A percentile compares a stretch with the other conserved stretches of the same genome.
These are phyloP conservation scores for rabbit (Oryctolagus cuniculus) DNA, from an alignment of 2,113 vertebrate species.

Conservation along the genomic window mOryCun1.1 NC_091433.1:35153501-35154000, in stretches of 20 bases:
- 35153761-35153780: neutral
- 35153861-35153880: neutral
- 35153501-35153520: neutral
- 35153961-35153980: neutral
- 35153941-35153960: neutral
- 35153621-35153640: constrained; percentile 30
- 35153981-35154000: neutral
- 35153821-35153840: neutral
- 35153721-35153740: neutral
- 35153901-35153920: neutral
- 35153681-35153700: neutral
- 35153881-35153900: neutral
- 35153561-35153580: neutral
- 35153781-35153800: constrained; percentile 12
- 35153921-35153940: neutral
- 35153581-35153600: constrained; percentile 52
- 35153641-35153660: neutral
- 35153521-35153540: neutral
- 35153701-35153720: constrained; percentile 18
- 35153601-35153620: constrained; percentile 43
- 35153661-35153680: neutral
- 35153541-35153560: constrained; percentile 18
- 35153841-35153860: fast-evolving
- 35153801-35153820: neutral
- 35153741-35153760: neutral